phyloP scores from a whole-genome alignment of 2,888 invertebrate genomes.

The Podabrus alpinus region DNA sequence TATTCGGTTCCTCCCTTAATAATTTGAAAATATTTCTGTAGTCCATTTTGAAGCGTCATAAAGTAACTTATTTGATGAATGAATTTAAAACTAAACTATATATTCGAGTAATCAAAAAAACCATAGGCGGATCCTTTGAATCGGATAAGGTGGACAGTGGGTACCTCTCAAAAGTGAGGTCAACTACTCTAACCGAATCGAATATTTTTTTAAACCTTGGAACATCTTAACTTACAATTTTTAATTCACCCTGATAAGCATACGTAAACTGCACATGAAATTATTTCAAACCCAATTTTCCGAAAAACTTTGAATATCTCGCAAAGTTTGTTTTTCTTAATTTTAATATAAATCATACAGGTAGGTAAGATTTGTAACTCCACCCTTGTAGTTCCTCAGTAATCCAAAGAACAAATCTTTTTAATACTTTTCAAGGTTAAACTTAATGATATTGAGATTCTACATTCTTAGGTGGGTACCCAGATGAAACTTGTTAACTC shows the following conservation, averaged over 20 bases:
- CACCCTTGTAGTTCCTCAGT: constrained; percentile 1
- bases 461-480: constrained; percentile 1
- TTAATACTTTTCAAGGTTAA: constrained; percentile 10
- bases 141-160: no score
- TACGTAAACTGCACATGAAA: no score
- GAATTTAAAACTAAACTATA: no score
- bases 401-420: constrained; percentile 6
- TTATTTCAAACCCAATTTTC: background rate
- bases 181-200: background rate
- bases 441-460: constrained; percentile 4
- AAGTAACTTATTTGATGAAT: no score
- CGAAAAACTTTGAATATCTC: background rate
- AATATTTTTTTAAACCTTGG: background rate
- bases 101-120: background rate
- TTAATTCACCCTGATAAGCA: background rate
- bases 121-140: background rate
- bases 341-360: background rate
- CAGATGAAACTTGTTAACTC: constrained; percentile 3
- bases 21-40: background rate
- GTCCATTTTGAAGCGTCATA: no score
- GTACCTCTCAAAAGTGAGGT: background rate
- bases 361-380: background rate
- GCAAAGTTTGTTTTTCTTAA: background rate
- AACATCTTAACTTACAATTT: background rate
- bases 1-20: background rate